Percentiles rank a stretch among this genome's conserved stretches.
These are phyloP conservation scores for Urechis unicinctus DNA, from an alignment of 2,888 invertebrate species.

Conservation along the genomic window DNA sequence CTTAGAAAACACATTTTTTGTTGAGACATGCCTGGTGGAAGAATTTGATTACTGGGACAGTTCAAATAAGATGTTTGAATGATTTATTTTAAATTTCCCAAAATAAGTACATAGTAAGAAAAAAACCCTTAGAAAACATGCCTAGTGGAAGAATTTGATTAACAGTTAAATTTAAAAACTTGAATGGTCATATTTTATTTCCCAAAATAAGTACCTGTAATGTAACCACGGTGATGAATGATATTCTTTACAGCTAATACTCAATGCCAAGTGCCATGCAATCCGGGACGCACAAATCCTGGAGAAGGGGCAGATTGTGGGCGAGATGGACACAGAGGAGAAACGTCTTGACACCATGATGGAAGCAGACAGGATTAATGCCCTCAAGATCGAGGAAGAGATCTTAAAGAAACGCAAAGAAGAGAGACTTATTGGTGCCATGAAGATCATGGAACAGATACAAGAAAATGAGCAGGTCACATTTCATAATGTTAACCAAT, in stretches of 20 bases:
- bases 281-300: slow-evolving; percentile 50
- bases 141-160: too few species aligned
- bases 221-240: background rate
- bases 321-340: slow-evolving; percentile 46
- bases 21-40: too few species aligned
- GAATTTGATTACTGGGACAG: too few species aligned
- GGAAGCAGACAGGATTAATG: slow-evolving; percentile 49
- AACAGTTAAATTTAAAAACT: too few species aligned
- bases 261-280: slow-evolving; percentile 51
- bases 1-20: too few species aligned
- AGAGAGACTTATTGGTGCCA: slow-evolving; percentile 45
- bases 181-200: background rate
- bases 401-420: slow-evolving; percentile 45
- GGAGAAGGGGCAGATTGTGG: slow-evolving; percentile 44
- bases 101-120: too few species aligned
- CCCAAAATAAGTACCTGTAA: background rate
- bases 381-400: slow-evolving; percentile 47
- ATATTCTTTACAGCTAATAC: slow-evolving; percentile 39
- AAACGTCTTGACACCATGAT: slow-evolving; percentile 49
- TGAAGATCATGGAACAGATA: slow-evolving; percentile 48
- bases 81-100: too few species aligned
- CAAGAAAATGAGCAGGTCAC: slow-evolving; percentile 41
- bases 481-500: background rate
- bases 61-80: too few species aligned
- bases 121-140: too few species aligned